A percentile compares a stretch with the other conserved stretches of the same genome.
Conservation (phyloP, 2,888 invertebrate species). For the Iphiclides podalirius region DNA sequence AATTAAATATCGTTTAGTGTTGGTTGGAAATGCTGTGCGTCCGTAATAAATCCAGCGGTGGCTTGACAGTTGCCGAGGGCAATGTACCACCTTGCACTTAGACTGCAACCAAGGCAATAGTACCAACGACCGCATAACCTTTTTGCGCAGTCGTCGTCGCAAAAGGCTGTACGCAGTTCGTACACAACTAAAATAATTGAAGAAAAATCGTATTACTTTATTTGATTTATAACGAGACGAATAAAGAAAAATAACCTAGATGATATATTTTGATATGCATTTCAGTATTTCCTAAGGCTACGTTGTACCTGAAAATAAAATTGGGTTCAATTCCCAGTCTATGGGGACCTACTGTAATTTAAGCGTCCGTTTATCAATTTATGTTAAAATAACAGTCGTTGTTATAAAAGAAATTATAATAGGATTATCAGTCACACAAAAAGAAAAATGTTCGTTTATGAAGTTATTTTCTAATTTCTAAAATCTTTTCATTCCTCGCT, state of each 20-base stretch:
- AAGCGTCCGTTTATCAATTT: background rate
- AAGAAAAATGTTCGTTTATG: no score
- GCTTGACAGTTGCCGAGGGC: slow-evolving; percentile 56
- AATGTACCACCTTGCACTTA: slow-evolving; percentile 74
- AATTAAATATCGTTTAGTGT: no score
- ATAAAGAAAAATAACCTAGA: no score
- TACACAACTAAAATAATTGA: background rate
- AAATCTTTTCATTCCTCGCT: no score
- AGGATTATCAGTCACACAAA: no score
- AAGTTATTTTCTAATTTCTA: no score
- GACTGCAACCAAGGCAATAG: slow-evolving; percentile 59
- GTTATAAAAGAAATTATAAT: no score
- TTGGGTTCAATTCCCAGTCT: no score
- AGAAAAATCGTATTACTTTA: background rate
- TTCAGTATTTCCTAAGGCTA: no score
- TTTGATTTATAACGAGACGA: no score
- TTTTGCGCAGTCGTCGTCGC: slow-evolving; percentile 27
- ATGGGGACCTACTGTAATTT: background rate
- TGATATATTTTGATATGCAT: background rate
- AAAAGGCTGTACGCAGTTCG: background rate
- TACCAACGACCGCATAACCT: slow-evolving; percentile 28
- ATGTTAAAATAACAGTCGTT: no score
- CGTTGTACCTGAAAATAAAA: no score
- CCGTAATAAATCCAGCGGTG: background rate
- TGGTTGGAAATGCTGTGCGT: background rate